Evolutionary conservation across 2,113 vertebrate genomes (phyloP).

Genomic region (Rattus rattus): DNA sequence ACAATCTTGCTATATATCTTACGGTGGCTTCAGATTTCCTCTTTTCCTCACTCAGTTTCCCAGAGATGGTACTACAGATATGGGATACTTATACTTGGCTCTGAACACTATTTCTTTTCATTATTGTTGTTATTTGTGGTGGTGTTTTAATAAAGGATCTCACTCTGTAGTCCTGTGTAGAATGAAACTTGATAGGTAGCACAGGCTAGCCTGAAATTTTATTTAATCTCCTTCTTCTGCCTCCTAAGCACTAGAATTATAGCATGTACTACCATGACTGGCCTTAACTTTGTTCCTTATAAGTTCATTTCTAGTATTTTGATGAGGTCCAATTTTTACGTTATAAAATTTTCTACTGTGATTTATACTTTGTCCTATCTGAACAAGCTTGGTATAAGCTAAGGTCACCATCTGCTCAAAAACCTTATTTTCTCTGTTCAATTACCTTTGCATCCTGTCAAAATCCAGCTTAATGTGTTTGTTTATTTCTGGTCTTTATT

Average conservation of each 20-base stretch:
- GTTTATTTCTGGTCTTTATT: constrained; percentile 18
- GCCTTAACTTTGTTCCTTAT: background rate
- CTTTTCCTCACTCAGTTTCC: background rate
- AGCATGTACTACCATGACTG: background rate
- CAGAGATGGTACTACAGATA: background rate
- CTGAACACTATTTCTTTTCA: background rate
- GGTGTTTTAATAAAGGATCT: background rate
- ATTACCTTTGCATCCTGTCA: constrained; percentile 29
- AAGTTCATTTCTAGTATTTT: constrained; percentile 27
- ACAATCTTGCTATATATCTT: background rate
- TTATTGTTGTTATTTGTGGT: background rate
- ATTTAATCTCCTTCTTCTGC: background rate
- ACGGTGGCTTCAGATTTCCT: background rate
- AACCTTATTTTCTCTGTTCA: constrained; percentile 12
- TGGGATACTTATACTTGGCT: background rate
- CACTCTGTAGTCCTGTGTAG: background rate
- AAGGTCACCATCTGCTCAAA: constrained; percentile 38
- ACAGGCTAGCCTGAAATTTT: background rate
- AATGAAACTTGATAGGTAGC: background rate
- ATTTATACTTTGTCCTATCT: constrained; percentile 4
- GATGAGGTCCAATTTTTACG: constrained; percentile 23
- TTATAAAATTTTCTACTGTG: background rate
- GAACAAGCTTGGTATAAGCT: constrained; percentile 12
- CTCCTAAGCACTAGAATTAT: background rate
- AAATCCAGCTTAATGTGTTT: background rate